Conservation (phyloP, 2,113 vertebrate species). For the Colinus virginianus region DNA sequence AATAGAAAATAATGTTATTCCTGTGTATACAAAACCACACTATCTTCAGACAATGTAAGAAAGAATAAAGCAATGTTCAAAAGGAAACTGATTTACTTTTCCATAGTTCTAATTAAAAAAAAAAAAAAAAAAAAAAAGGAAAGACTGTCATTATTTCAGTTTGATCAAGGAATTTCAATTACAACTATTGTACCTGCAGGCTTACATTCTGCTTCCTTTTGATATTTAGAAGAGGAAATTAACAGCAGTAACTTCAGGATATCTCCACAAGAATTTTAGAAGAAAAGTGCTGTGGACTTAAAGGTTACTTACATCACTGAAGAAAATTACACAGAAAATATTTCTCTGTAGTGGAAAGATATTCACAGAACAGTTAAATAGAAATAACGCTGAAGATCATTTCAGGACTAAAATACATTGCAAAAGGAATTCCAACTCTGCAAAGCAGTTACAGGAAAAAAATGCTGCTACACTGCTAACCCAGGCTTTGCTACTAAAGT, state of each 20-base stretch:
- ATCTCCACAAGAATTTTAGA: not conserved
- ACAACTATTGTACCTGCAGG: not conserved
- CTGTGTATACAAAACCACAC: not conserved
- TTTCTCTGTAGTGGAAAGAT: not conserved
- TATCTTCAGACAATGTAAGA: not conserved
- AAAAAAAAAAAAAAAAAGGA: not conserved
- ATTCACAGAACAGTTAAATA: not conserved
- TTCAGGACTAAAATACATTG: not conserved
- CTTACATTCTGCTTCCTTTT: not conserved
- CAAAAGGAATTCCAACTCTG: not conserved
- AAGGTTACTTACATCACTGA: not conserved
- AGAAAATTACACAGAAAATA: not conserved
- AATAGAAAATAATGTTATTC: not conserved
- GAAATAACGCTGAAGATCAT: not conserved
- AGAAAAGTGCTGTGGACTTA: not conserved
- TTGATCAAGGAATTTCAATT: slow-evolving; percentile 25
- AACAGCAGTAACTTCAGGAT: not conserved
- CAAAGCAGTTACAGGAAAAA: not conserved
- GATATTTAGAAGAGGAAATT: slow-evolving; percentile 4
- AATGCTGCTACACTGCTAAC: not conserved
- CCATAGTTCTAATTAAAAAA: not conserved
- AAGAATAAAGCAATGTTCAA: too few species aligned
- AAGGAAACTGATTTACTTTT: not conserved
- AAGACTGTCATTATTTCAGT: not conserved
- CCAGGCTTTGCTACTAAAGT: not conserved